phyloP scores from a whole-genome alignment of 2,797 vertebrate species.

The Vespertilio murinus region DNA sequence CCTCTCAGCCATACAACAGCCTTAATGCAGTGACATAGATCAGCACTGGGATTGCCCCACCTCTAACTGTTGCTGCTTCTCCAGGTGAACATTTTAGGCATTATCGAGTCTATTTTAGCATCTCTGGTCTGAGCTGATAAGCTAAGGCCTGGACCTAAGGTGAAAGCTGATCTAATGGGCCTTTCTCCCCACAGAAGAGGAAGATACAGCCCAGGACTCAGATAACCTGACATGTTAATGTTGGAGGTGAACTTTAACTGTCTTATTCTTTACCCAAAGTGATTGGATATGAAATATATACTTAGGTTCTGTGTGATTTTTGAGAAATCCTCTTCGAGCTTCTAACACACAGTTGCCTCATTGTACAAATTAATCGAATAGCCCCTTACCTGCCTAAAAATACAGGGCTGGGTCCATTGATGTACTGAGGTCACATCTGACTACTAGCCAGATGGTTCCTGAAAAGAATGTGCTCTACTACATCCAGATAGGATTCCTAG shows the following conservation, averaged over 20 bases:
- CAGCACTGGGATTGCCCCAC: rapidly evolving
- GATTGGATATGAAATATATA: not conserved
- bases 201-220: not conserved
- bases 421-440: not conserved
- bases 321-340: not conserved
- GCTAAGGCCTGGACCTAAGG: not conserved
- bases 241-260: not conserved
- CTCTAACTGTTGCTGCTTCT: not conserved
- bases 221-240: too few species aligned
- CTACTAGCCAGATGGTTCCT: not conserved
- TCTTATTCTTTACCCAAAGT: not conserved
- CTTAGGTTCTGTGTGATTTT: not conserved
- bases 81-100: not conserved
- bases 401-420: not conserved
- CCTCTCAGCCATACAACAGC: rapidly evolving
- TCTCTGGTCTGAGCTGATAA: not conserved
- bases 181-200: not conserved
- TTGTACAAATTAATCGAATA: not conserved
- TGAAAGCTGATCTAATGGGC: not conserved
- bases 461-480: not conserved
- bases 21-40: too few species aligned
- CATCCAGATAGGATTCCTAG: not conserved
- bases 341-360: not conserved
- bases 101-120: rapidly evolving
- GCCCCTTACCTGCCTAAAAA: not conserved